A percentile compares a stretch with the other conserved stretches of the same genome.
Conservation (phyloP, 2,888 invertebrate genomes). For the Eupithecia exiguata region DNA sequence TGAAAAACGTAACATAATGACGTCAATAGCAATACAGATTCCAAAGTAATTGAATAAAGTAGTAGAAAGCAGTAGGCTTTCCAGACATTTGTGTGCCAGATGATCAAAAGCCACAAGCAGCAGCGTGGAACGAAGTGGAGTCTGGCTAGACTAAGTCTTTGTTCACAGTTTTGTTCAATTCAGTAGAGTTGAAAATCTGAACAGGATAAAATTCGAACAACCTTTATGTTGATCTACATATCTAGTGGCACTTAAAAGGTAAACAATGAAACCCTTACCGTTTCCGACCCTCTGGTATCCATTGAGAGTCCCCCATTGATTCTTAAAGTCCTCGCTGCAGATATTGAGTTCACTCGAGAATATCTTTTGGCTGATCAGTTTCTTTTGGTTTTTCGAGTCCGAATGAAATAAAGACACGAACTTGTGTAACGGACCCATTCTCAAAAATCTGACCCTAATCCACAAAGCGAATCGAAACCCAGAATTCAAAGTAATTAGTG, state of each 20-base stretch:
- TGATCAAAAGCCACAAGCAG: slow-evolving; percentile 37
- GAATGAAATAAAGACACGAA: slow-evolving; percentile 85
- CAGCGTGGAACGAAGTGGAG: slow-evolving; percentile 37
- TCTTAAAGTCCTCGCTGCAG: slow-evolving; percentile 75
- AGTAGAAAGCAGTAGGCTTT: slow-evolving; percentile 33
- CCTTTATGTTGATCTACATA: not conserved
- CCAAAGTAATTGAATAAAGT: not conserved
- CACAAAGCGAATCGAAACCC: not conserved
- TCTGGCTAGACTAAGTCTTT: slow-evolving; percentile 32
- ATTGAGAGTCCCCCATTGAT: slow-evolving; percentile 82
- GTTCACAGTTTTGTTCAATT: slow-evolving; percentile 21
- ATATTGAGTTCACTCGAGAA: slow-evolving; percentile 84
- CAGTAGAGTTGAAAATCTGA: not conserved
- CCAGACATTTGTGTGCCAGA: slow-evolving; percentile 35
- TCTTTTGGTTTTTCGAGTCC: slow-evolving; percentile 78
- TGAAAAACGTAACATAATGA: slow-evolving; percentile 2
- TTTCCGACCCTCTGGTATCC: slow-evolving; percentile 70
- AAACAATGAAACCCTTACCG: slow-evolving; percentile 56
- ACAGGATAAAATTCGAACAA: not conserved
- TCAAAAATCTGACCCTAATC: slow-evolving; percentile 31
- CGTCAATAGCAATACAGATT: not conserved
- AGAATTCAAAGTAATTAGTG: not conserved
- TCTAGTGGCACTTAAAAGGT: not conserved
- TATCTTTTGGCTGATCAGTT: slow-evolving; percentile 76
- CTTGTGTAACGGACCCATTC: slow-evolving; percentile 85